These are phyloP conservation scores for Epistrophe eligans DNA, from an alignment of 2,888 invertebrate species.

Conservation along the genomic window DNA sequence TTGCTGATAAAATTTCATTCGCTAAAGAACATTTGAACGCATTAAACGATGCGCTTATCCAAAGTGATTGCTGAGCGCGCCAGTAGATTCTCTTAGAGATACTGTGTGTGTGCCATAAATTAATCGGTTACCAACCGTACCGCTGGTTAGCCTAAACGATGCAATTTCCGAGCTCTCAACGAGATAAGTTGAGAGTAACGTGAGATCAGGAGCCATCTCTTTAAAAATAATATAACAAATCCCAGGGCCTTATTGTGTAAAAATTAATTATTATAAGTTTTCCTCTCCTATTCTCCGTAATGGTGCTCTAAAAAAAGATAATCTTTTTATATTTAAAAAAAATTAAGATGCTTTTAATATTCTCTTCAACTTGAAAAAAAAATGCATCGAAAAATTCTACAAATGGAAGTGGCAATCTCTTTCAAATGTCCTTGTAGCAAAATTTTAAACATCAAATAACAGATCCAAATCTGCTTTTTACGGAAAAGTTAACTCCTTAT, in stretches of 20 bases:
- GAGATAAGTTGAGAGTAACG: slow-evolving; percentile 62
- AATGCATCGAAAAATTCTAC: slow-evolving; percentile 29
- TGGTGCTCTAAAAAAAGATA: slow-evolving; percentile 64
- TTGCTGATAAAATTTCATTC: slow-evolving; percentile 92
- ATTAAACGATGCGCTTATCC: slow-evolving; percentile 84
- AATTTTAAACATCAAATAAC: not conserved
- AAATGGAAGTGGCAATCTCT: not conserved
- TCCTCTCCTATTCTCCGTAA: slow-evolving; percentile 39
- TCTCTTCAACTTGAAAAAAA: slow-evolving; percentile 9
- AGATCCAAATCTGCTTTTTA: not conserved
- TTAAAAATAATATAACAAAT: slow-evolving; percentile 16
- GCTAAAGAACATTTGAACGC: slow-evolving; percentile 92
- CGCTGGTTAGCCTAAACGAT: slow-evolving; percentile 61
- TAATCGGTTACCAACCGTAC: slow-evolving; percentile 49
- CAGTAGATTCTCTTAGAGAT: slow-evolving; percentile 34
- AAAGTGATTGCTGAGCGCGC: slow-evolving; percentile 82
- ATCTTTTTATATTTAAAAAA: slow-evolving; percentile 25
- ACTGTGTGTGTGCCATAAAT: slow-evolving; percentile 69
- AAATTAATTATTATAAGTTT: slow-evolving; percentile 41
- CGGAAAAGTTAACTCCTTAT: not conserved
- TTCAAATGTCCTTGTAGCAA: slow-evolving; percentile 6
- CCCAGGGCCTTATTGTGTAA: slow-evolving; percentile 62
- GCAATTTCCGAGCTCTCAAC: slow-evolving; percentile 72
- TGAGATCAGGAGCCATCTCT: slow-evolving; percentile 64
- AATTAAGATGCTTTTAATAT: slow-evolving; percentile 7